Base-by-base conservation (phyloP, 2,113 vertebrate species). In the Halichoeres trimaculatus region DNA sequence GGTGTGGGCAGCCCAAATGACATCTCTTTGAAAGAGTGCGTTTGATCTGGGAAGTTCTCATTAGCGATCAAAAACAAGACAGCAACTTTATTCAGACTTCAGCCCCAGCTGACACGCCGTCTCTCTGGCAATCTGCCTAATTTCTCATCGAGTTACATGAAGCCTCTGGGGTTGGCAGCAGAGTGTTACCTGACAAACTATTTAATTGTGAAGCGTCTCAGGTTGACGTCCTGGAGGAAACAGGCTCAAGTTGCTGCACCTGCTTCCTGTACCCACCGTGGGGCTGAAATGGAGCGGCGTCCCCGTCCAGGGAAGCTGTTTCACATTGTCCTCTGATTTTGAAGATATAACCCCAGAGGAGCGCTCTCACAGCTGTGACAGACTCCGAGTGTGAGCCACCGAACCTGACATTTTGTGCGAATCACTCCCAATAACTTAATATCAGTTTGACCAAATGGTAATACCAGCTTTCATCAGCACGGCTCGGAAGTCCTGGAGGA, bases 1-100 rank as follows among this genome's bases (percentile, higher is more conserved):
- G 48, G 55, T 70, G 82, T 79, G 84, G 88, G 80, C 80, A 81
- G 77, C 67, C 40, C 4, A 57, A 67, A 10, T 10, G 76, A 72
- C 79, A 73, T 43, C 13, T 11, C 41, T 43, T 64, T 30, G 6
- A 43, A 51, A 4, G n/a, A 47, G 22, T 17, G 20, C 26, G 59
- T 76, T 69, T 71, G 68, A 79, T 75, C 50, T 74, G 53, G 1
- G 50, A 72, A 62, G 69, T 78, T 57, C 63, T 76, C 58, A 69
- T 69, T 68, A 79, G 43, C 71, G 63, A 72, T 77, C 40, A 73
- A 63, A 71, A 76, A 65, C 36, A 48, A 22, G 36, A 52, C 45
- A 57, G 63, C 51, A 30, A 30, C 68, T n/a, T 52, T 61, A n/a
- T 13, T 23, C 7, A 10, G 51, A 67, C 64, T 22, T 26, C 47